These are phyloP conservation scores for Himalopsyche anomala DNA, from an alignment of 2,888 invertebrate species.

Conservation along the genomic window DNA sequence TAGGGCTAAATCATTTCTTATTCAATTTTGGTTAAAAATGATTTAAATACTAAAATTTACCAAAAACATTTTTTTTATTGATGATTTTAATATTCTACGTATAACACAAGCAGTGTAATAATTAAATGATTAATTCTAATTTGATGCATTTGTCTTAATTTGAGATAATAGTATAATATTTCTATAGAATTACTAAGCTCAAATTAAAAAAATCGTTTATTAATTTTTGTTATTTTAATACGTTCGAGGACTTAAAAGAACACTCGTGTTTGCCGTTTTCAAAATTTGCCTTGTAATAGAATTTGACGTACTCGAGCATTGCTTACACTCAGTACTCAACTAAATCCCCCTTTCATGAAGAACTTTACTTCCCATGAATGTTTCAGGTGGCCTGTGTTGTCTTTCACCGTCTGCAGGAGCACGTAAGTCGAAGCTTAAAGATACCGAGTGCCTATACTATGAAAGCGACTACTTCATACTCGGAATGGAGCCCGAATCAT, in stretches of 20 bases:
- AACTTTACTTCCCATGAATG: conserved; percentile 41
- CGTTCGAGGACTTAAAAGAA: background rate
- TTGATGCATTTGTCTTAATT: no score
- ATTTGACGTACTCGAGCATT: conserved; percentile 16
- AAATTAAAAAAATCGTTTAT: no score
- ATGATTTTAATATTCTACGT: no score
- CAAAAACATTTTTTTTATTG: no score
- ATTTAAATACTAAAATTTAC: no score
- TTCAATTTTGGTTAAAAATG: no score
- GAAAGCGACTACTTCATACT: conserved; percentile 4
- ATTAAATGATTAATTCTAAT: no score
- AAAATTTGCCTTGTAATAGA: background rate
- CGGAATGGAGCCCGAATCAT: conserved; percentile 45
- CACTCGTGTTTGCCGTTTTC: background rate
- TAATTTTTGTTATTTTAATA: no score
- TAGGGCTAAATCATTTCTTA: no score
- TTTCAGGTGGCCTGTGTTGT: conserved; percentile 38
- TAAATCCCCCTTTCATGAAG: conserved; percentile 44
- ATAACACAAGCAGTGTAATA: no score
- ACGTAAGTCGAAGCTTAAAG: conserved; percentile 45
- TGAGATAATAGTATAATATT: no score
- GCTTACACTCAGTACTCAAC: conserved; percentile 12
- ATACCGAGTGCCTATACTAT: conserved; percentile 16
- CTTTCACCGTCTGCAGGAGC: conserved; percentile 29
- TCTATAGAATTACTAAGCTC: no score